Evolutionary conservation across 2,797 vertebrate genomes (phyloP).

Genomic region (Pangasius larnaudii): DNA sequence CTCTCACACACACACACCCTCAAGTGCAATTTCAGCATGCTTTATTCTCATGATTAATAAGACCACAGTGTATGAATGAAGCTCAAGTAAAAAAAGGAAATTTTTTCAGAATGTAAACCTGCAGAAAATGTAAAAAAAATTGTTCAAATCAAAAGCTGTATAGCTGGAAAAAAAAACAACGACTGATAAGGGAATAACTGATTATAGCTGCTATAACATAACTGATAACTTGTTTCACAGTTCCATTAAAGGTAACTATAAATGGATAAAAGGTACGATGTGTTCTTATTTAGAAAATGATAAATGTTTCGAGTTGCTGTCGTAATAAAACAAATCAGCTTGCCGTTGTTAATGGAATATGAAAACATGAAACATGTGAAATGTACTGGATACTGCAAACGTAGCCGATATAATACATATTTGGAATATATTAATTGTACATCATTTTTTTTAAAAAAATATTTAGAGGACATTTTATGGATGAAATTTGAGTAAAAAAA

Average conservation of each 20-base stretch:
- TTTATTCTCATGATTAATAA: slow-evolving; percentile 5
- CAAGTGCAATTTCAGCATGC: not conserved
- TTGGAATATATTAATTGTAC: not conserved
- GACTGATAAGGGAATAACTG: not conserved
- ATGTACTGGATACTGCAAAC: not conserved
- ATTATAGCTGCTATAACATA: not conserved
- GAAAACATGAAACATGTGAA: not conserved
- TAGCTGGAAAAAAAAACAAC: not conserved
- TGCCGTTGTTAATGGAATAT: not conserved
- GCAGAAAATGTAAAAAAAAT: not conserved
- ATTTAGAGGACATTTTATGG: not conserved
- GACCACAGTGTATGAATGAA: not conserved
- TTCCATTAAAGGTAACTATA: too few relatives aligned
- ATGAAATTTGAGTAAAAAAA: not conserved
- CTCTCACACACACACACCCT: not conserved
- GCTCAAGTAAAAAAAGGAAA: not conserved
- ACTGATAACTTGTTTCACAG: not conserved
- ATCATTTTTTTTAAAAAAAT: not conserved
- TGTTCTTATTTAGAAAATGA: too few relatives aligned
- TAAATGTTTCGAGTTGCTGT: too few relatives aligned
- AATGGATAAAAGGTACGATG: not conserved
- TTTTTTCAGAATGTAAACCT: not conserved
- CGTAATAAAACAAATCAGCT: too few relatives aligned
- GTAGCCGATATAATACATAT: not conserved
- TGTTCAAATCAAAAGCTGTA: not conserved